Base-by-base conservation (phyloP, 2,888 invertebrate species). In the Calliscelio sp. region DNA sequence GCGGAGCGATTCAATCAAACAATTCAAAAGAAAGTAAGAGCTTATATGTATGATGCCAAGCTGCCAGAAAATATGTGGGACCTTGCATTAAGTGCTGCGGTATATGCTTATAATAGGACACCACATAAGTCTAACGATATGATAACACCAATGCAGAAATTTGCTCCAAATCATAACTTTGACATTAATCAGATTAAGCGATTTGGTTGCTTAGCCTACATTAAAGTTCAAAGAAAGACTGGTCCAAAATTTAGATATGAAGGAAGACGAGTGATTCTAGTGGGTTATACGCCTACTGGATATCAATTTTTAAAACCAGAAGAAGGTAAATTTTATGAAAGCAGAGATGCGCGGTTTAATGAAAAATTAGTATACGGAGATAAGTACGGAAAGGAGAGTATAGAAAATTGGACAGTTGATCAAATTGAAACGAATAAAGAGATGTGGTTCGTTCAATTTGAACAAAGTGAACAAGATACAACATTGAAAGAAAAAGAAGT, bases 291-390 rank as follows among this genome's bases (percentile, higher is more conserved):
- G n/a, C n/a, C 38, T 0, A 49, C 73, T 14, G 85, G 84, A 10
- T 87, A 85, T 46, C 18, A 74, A 14, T 44, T 86, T n/a, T 75
- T 84, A 63, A 61, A 81, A 25, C 86, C 87, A 38, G 81, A 73
- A 49, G 49, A 38, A 7, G 66, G 77, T 0, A 82, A 84, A 84
- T 71, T 74, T 20, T 81, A 77, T 51, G 79, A 79, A 44, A 71
- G 82, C 1, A 81, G 86, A 79, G 83, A 88, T 80, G 85, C 85
- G 8, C 73, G 86, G 46, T 88, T 87, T 44, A 66, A 81, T 55
- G 86, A 88, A 78, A 88, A 85, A 82, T 20, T 87, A 18, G 84
- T 85, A 20, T 88, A 83, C 68, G 84, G 85, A 53, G 80, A 87
- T 18, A 55, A 61, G 4, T 81, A 85, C n/a, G n/a, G n/a, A 80